These are phyloP conservation scores for Ganaspis sp. DNA, from an alignment of 1,140 invertebrate species.

Conservation along the genomic window DNA sequence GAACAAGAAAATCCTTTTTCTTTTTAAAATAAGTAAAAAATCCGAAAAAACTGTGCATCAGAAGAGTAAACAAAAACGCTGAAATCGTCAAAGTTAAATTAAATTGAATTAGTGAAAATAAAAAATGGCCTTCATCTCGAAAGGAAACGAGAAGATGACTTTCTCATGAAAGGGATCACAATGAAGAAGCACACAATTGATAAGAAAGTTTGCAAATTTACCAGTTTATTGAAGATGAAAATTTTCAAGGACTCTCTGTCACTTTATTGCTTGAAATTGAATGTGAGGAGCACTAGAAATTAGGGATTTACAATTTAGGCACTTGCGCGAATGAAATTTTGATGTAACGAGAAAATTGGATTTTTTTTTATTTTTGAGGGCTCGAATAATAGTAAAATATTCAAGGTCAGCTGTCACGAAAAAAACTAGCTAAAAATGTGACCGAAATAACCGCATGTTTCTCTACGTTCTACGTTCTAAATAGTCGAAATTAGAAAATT, in stretches of 20 bases:
- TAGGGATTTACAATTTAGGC: slow-evolving; percentile 50
- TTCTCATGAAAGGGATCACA: neutral
- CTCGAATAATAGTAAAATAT: too few species aligned
- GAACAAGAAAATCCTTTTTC: too few species aligned
- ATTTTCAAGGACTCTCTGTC: neutral
- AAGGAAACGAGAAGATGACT: neutral
- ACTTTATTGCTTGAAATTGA: slow-evolving; percentile 17
- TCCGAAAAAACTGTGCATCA: too few species aligned
- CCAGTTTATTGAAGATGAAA: neutral
- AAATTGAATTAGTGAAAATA: too few species aligned
- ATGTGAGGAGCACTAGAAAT: slow-evolving; percentile 38
- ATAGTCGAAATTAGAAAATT: slow-evolving; percentile 44
- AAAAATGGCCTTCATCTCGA: too few species aligned
- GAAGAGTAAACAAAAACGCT: too few species aligned
- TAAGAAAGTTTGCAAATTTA: too few species aligned
- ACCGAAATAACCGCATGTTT: slow-evolving; percentile 45
- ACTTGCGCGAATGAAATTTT: slow-evolving; percentile 52
- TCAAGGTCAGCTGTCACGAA: too few species aligned
- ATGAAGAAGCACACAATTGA: too few species aligned
- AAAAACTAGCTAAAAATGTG: slow-evolving; percentile 45
- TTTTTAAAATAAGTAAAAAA: too few species aligned
- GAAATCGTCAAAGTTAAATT: too few species aligned
- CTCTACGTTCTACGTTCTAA: slow-evolving; percentile 44
- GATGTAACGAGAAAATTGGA: slow-evolving; percentile 38
- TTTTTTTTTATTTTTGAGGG: too few species aligned